A percentile compares a stretch with the other conserved stretches of the same genome.
phyloP scores from a whole-genome alignment of 2,888 invertebrate species.

The Ctenicera cuprea region DNA sequence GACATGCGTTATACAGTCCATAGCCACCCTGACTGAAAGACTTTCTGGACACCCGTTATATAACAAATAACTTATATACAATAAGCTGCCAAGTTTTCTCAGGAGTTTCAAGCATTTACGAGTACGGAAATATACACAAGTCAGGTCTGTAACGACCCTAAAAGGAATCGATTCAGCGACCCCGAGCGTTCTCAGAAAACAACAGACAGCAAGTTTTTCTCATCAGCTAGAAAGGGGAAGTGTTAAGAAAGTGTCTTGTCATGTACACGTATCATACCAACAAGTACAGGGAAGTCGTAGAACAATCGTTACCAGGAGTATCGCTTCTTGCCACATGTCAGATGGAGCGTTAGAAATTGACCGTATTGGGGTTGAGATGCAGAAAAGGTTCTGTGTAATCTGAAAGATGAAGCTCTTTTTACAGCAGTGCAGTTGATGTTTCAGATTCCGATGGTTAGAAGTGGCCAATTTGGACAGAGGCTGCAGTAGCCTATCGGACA shows the following conservation, averaged over 20 bases:
- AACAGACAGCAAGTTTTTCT: constrained; percentile 60
- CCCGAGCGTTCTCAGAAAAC: constrained; percentile 62
- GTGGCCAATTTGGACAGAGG: constrained; percentile 37
- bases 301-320: constrained; percentile 43
- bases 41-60: no score
- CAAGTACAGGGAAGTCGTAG: constrained; percentile 48
- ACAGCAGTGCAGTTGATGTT: constrained; percentile 16
- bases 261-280: constrained; percentile 41
- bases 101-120: constrained; percentile 43
- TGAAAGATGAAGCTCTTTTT: background rate
- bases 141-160: constrained; percentile 60
- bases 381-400: background rate
- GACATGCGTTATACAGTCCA: no score
- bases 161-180: constrained; percentile 60
- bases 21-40: no score
- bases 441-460: constrained; percentile 15
- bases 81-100: constrained; percentile 49
- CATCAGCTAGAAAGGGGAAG: constrained; percentile 59
- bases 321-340: constrained; percentile 38
- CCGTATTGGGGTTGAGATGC: background rate
- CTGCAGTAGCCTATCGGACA: constrained; percentile 56
- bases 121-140: constrained; percentile 58
- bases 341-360: background rate
- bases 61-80: constrained; percentile 30
- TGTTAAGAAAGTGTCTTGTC: constrained; percentile 58